These are phyloP conservation scores for Gobio occitaniae DNA, from an alignment of 2,797 vertebrate genomes.

Conservation along the genomic window DNA sequence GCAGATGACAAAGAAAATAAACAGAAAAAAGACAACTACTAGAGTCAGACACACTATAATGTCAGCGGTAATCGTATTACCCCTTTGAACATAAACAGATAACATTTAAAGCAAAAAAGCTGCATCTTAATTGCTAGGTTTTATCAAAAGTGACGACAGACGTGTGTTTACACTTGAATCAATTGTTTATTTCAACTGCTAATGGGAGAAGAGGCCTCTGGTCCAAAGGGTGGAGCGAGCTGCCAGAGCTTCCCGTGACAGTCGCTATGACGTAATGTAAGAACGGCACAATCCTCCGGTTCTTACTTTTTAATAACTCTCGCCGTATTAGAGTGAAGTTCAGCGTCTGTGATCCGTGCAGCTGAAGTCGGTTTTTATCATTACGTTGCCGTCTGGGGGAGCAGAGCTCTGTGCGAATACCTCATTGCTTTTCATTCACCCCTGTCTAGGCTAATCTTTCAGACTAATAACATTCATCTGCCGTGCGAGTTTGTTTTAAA, in stretches of 20 bases:
- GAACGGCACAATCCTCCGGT: slow-evolving; percentile 38
- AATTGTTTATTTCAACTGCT: slow-evolving; percentile 75
- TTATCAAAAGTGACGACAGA: slow-evolving; percentile 70
- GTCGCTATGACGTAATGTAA: slow-evolving; percentile 58
- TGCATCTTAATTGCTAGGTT: slow-evolving; percentile 52
- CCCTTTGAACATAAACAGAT: slow-evolving; percentile 51
- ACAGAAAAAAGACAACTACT: slow-evolving; percentile 39
- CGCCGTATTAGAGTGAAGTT: slow-evolving; percentile 42
- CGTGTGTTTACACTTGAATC: slow-evolving; percentile 74
- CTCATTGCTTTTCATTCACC: slow-evolving; percentile 69
- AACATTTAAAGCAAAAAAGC: slow-evolving; percentile 34
- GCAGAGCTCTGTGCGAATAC: slow-evolving; percentile 60
- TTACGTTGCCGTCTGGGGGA: slow-evolving; percentile 53
- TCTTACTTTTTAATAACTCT: slow-evolving; percentile 48
- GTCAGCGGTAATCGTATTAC: slow-evolving; percentile 41
- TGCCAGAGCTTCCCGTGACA: slow-evolving; percentile 53
- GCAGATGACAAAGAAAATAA: slow-evolving; percentile 50
- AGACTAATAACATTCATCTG: slow-evolving; percentile 76
- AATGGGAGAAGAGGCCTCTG: slow-evolving; percentile 66
- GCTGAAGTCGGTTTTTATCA: slow-evolving; percentile 59
- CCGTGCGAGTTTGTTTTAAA: slow-evolving; percentile 76
- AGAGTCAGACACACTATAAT: slow-evolving; percentile 35
- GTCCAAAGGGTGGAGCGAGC: slow-evolving; percentile 37
- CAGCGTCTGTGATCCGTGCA: slow-evolving; percentile 55
- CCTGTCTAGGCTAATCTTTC: slow-evolving; percentile 69